Conservation (phyloP, 2,888 invertebrate species). For the Drosophila aldrichi region DNA sequence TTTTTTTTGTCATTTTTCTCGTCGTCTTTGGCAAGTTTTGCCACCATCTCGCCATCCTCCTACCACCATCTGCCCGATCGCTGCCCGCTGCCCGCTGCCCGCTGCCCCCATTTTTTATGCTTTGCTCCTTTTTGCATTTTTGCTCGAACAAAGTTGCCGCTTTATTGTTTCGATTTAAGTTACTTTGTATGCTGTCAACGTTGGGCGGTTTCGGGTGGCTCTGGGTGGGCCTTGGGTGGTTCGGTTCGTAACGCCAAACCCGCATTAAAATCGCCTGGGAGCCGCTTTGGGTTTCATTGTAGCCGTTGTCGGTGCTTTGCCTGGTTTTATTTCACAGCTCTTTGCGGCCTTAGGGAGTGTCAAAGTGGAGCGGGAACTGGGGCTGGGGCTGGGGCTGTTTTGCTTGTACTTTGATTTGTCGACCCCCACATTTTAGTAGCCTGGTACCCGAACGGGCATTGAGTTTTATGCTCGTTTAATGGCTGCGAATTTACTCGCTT, state of each 20-base stretch:
- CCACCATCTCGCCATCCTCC: slow-evolving; percentile 10
- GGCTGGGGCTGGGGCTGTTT: slow-evolving; percentile 35
- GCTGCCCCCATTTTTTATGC: slow-evolving; percentile 41
- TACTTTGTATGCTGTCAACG: slow-evolving; percentile 85
- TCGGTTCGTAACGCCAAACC: slow-evolving; percentile 60
- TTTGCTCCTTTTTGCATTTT: slow-evolving; percentile 67
- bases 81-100: slow-evolving; percentile 8
- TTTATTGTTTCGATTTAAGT: slow-evolving; percentile 85
- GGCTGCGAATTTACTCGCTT: slow-evolving; percentile 83
- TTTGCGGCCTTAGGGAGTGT: slow-evolving; percentile 58
- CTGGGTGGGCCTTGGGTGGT: slow-evolving; percentile 12
- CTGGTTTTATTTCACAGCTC: slow-evolving; percentile 76
- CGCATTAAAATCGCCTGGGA: slow-evolving; percentile 81
- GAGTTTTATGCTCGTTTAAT: slow-evolving; percentile 82
- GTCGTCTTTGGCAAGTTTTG: slow-evolving; percentile 62
- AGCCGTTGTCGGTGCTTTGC: slow-evolving; percentile 67
- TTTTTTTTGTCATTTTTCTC: slow-evolving; percentile 32
- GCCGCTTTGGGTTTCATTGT: slow-evolving; percentile 79
- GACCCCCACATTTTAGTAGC: slow-evolving; percentile 61
- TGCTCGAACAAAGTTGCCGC: slow-evolving; percentile 77
- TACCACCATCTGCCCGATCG: background rate
- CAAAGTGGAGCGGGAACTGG: slow-evolving; percentile 10
- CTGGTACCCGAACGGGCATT: slow-evolving; percentile 54
- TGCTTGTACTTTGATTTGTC: slow-evolving; percentile 79
- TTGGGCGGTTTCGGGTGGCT: slow-evolving; percentile 51